Evolutionary conservation across 2,888 invertebrate genomes (phyloP), one percentile per base, ranked within the genome.

Genomic region (Cremastobaeus sp.): DNA sequence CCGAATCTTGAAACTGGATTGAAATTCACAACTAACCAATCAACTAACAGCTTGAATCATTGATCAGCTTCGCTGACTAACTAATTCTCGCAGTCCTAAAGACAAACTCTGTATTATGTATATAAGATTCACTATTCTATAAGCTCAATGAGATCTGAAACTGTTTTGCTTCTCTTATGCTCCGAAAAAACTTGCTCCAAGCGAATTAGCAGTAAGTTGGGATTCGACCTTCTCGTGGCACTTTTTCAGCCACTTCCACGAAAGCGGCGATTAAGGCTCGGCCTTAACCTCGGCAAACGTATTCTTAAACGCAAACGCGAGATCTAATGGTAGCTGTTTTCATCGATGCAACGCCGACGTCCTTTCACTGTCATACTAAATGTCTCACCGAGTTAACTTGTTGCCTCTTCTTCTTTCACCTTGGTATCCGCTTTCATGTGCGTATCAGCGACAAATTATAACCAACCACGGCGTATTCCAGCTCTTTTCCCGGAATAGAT

Each of bases 351-450:
- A 28, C 43, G 34, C 39, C 32, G 43, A 32, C 43, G 77, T 77
- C 79, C 82, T 82, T 83, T 83, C 83, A 82, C 82, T 77, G 71
- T 79, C 78, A n/a, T n/a, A 76, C 77, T 48, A 37, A 45, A 41
- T 37, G 55, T 66, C 32, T 62, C 37, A 21, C 45, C 52, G 43
- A 39, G 62, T 78, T 72, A 60, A 76, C 59, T 32, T 65, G 57
- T 35, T 30, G 76, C 48, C 59, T 78, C 76, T 77, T 78, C 76
- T 78, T 69, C 78, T 80, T 79, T 79, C 77, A 72, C 76, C 80
- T 77, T 77, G 76, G 65, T 72, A 71, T 64, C 75, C 52, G 69
- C 80, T 80, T 82, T 80, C 81, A 59, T 78, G 62, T 66, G 62
- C 71, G 52, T 30, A 48, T 1, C 35, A 14, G 45, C 74, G 25